phyloP scores from a whole-genome alignment of 2,797 vertebrate genomes.

The Oryzias sinensis region DNA sequence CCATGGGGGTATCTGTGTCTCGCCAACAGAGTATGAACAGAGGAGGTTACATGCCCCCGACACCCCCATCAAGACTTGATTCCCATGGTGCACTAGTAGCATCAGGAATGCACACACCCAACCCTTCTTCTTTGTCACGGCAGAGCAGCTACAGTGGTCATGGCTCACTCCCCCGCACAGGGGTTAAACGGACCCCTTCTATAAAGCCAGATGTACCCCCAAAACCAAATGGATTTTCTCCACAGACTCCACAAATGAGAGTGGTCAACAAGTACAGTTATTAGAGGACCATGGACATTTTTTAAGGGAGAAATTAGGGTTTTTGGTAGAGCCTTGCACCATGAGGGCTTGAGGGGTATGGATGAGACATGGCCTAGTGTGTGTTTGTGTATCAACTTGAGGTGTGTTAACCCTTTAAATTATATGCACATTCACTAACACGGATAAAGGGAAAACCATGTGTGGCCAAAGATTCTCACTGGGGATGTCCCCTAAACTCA shows the following conservation, averaged over 20 bases:
- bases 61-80: conserved; percentile 92
- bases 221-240: conserved; percentile 92
- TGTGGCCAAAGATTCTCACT: conserved; percentile 88
- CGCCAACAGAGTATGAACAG: conserved; percentile 95
- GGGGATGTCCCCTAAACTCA: conserved; percentile 42
- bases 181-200: conserved; percentile 94
- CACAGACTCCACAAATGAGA: conserved; percentile 92
- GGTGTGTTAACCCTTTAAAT: conserved; percentile 74
- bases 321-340: conserved; percentile 64
- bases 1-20: conserved; percentile 90
- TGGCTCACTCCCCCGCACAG: conserved; percentile 93
- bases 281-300: conserved; percentile 72
- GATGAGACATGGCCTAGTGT: conserved; percentile 66
- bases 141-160: conserved; percentile 95
- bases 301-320: conserved; percentile 30
- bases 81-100: conserved; percentile 88
- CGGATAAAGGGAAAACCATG: conserved; percentile 78
- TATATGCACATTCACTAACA: conserved; percentile 74
- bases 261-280: conserved; percentile 98
- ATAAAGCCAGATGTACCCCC: conserved; percentile 98
- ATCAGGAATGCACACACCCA: conserved; percentile 83
- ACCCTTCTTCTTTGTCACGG: conserved; percentile 85
- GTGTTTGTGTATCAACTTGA: conserved; percentile 62
- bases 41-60: conserved; percentile 88
- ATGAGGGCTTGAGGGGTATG: conserved; percentile 31